Percentiles rank a stretch among this genome's conserved stretches.
phyloP scores from a whole-genome alignment of 2,113 vertebrate species.

The Passer montanus region DNA sequence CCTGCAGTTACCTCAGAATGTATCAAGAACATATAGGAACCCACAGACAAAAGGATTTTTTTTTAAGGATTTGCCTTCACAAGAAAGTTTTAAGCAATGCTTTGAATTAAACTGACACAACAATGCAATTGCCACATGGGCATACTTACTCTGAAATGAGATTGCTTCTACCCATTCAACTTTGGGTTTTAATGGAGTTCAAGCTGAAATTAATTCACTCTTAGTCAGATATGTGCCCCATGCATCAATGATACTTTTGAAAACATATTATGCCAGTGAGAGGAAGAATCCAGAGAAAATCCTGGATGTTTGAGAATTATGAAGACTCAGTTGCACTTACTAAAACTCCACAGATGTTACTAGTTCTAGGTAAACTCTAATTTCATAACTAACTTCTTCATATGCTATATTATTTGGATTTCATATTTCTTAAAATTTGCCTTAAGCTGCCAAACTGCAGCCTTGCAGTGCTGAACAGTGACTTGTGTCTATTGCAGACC shows the following conservation, averaged over 20 bases:
- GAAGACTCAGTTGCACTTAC: not conserved
- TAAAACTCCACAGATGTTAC: not conserved
- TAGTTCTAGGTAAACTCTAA: not conserved
- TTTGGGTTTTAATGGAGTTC: not conserved
- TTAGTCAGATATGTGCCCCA: not conserved
- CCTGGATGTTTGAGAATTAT: not conserved
- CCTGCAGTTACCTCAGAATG: not conserved
- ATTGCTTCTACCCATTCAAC: not conserved
- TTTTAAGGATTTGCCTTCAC: not conserved
- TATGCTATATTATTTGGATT: not conserved
- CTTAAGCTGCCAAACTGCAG: not conserved
- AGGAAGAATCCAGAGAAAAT: not conserved
- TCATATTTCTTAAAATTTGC: not conserved
- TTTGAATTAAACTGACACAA: not conserved
- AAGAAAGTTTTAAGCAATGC: not conserved
- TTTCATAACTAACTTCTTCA: not conserved
- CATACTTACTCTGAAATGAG: not conserved
- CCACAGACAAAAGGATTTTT: not conserved
- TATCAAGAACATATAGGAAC: not conserved
- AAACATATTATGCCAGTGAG: not conserved
- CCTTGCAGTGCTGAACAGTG: not conserved
- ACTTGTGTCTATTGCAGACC: not conserved
- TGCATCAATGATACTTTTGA: not conserved
- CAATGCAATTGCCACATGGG: not conserved
- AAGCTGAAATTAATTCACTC: not conserved